Percentiles rank a stretch among this genome's conserved stretches.
phyloP scores from a whole-genome alignment of 2,797 vertebrate species.

The Phrynocephalus vlangalii region DNA sequence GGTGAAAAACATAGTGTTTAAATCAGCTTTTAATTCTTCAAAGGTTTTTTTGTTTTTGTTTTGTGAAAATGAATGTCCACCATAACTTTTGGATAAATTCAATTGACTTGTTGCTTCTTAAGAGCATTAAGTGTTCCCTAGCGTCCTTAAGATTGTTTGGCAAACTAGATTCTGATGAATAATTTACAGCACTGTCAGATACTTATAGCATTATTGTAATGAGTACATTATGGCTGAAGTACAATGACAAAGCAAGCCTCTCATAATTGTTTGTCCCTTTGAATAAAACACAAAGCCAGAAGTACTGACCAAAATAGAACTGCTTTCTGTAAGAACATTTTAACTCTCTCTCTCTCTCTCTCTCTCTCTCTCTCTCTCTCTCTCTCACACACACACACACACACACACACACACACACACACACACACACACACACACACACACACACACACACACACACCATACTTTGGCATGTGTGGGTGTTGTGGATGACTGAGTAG shows the following conservation, averaged over 20 bases:
- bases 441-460: no score
- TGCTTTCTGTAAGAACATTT: not conserved
- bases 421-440: no score
- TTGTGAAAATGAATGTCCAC: not conserved
- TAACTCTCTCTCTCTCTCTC: not conserved
- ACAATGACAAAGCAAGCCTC: constrained; percentile 32
- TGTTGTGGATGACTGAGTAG: not conserved
- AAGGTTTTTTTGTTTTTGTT: not conserved
- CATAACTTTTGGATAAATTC: constrained; percentile 5
- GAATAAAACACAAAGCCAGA: constrained; percentile 9
- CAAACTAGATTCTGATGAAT: constrained; percentile 49
- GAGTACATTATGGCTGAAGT: constrained; percentile 41
- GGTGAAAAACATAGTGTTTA: not conserved
- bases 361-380: no score
- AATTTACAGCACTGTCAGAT: constrained; percentile 32
- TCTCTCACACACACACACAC: no score
- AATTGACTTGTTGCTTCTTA: not conserved
- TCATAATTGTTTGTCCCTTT: constrained; percentile 30
- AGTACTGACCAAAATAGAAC: constrained; percentile 14
- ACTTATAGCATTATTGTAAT: constrained; percentile 20
- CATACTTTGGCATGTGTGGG: not conserved
- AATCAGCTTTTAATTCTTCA: not conserved
- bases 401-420: no score
- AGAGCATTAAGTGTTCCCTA: constrained; percentile 6
- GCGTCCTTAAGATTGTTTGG: constrained; percentile 20